Evolutionary conservation across 1,140 invertebrate species (phyloP), one percentile per base, ranked within the genome.

Genomic region (Ericerus pela): DNA sequence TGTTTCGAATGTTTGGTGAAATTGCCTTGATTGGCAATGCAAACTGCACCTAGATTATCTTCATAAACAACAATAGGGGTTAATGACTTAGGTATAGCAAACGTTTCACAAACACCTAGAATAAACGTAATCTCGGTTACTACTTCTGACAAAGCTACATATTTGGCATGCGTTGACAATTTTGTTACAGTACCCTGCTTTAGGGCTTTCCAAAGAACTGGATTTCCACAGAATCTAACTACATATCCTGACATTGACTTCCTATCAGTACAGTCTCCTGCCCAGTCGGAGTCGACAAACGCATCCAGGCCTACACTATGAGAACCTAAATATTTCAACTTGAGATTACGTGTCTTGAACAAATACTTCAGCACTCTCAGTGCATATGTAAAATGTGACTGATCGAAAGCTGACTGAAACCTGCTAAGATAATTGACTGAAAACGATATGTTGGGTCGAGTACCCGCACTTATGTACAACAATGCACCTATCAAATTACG

Each of bases 371-470:
- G 58, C 0, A 75, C 60, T 51, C 71, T 53, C 55, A 75, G 73
- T 0, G 65, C 67, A 55, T 66, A 63, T 4, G 55, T 60, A 67
- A 70, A 73, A 62, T 75, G 71, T 26, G 36, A 29, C 38, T 57
- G 8, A 27, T 37, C 43, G 57, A 64, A 68, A 57, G 59, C 64
- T 41, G 64, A 65, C 58, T 70, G 68, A 57, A 71, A 75, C 60
- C 72, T 70, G 53, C 68, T 69, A n/a, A 73, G 58, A 37, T 63
- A 65, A 58, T 63, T 68, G 0, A 74, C 69, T 20, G 70, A 62
- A 63, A 61, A 73, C 1, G 68, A 58, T 22, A 75, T 70, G 60
- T 75, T 73, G 43, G 72, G 73, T 24, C 73, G 54, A 16, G 70
- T 73, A 1, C 62, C 58, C n/a, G 67, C 58, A 12, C 65, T 52